Evolutionary conservation across 2,888 invertebrate species (phyloP).

Genomic region (Polymixis flavicincta): DNA sequence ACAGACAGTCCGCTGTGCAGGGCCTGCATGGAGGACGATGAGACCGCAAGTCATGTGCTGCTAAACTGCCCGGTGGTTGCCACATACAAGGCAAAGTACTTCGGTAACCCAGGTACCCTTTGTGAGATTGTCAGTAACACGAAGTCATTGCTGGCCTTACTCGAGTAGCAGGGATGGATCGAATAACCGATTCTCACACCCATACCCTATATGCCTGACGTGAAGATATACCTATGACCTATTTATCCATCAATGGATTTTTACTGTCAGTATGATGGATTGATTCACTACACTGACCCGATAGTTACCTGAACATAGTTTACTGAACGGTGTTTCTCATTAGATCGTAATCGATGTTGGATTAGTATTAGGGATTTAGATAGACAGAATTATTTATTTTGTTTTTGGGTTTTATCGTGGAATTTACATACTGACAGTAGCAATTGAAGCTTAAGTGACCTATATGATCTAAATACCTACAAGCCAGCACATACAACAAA

Average conservation of each 20-base stretch:
- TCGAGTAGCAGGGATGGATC: no score
- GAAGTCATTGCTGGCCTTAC: no score
- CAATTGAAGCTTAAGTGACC: background rate
- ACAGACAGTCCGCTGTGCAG: no score
- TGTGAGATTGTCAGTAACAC: no score
- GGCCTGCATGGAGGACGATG: no score
- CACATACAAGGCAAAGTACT: no score
- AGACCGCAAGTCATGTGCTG: no score
- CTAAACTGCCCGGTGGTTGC: no score
- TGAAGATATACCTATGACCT: no score
- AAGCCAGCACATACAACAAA: background rate
- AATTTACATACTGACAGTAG: background rate
- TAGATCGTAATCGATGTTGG: slow-evolving; percentile 41
- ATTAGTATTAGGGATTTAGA: slow-evolving; percentile 23
- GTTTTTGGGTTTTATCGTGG: background rate
- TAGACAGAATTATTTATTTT: slow-evolving; percentile 41
- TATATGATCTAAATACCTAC: background rate
- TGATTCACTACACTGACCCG: slow-evolving; percentile 1
- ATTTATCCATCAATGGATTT: slow-evolving; percentile 1
- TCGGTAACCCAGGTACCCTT: no score
- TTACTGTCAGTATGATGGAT: slow-evolving; percentile 8
- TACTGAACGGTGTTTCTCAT: slow-evolving; percentile 38
- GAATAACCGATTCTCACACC: no score
- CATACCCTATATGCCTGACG: no score
- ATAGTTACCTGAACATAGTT: slow-evolving; percentile 15